Percentiles rank a stretch among this genome's conserved stretches.
phyloP scores from a whole-genome alignment of 2,113 vertebrate species.

The Upupa epops region DNA sequence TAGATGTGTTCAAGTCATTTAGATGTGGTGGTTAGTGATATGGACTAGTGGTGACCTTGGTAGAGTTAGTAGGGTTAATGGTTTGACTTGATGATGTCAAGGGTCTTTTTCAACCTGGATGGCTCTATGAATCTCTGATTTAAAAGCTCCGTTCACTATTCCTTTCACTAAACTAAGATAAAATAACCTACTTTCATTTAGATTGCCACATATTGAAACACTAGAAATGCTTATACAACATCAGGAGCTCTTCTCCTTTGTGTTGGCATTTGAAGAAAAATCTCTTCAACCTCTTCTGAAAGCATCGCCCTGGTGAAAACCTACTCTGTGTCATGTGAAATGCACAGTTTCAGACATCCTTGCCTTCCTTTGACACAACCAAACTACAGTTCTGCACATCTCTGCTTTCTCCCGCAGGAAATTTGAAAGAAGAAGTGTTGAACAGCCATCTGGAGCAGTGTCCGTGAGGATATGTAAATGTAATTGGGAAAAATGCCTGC shows the following conservation, averaged over 20 bases:
- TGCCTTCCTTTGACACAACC: background rate
- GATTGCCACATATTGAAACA: background rate
- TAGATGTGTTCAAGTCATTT: no score
- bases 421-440: background rate
- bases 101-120: no score
- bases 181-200: background rate
- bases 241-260: background rate
- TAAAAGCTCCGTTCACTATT: background rate
- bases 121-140: background rate
- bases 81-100: no score
- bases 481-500: background rate
- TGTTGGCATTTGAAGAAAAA: background rate
- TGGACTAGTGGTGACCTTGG: no score
- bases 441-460: background rate
- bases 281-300: background rate
- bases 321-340: background rate
- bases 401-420: background rate
- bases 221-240: background rate
- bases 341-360: background rate
- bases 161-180: background rate
- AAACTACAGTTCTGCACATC: background rate
- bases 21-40: no score
- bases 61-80: no score
- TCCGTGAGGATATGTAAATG: background rate
- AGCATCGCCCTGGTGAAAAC: background rate